phyloP scores from a whole-genome alignment of 2,797 vertebrate species.

The Stomatorhinus walkeri region DNA sequence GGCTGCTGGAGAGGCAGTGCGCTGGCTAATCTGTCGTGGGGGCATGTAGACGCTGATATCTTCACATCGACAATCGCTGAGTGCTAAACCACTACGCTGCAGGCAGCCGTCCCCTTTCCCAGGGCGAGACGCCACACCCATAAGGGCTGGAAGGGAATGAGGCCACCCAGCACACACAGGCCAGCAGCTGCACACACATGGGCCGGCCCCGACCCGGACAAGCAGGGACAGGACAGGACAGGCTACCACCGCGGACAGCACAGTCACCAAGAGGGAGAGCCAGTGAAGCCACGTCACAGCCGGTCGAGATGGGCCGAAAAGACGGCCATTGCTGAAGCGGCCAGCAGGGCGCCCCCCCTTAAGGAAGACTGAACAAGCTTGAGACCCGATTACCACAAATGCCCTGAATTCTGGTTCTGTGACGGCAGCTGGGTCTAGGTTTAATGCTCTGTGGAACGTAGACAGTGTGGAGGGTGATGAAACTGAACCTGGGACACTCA shows the following conservation, averaged over 20 bases:
- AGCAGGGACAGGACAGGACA: constrained; percentile 37
- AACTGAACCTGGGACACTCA: not conserved
- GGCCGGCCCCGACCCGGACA: constrained; percentile 16
- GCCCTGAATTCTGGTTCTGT: not conserved
- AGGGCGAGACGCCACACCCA: not conserved
- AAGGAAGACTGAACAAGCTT: not conserved
- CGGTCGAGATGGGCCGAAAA: not conserved
- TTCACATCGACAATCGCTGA: constrained; percentile 37
- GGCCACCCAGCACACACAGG: not conserved
- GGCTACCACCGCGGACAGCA: not conserved
- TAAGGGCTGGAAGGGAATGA: not conserved
- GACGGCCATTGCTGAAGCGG: not conserved
- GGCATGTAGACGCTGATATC: constrained; percentile 33
- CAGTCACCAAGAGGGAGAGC: not conserved
- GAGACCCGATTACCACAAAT: not conserved
- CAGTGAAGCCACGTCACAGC: not conserved
- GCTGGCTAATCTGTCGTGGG: constrained; percentile 55
- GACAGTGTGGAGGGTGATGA: not conserved
- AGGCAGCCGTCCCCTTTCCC: not conserved
- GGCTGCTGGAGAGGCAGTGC: constrained; percentile 46
- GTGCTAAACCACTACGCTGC: not conserved
- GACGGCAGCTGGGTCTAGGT: not conserved
- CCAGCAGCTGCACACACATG: constrained; percentile 10
- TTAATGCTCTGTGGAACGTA: not conserved
- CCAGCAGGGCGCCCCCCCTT: not conserved